Evolutionary conservation across 2,888 invertebrate genomes (phyloP), one percentile per base, ranked within the genome.

Genomic region (Drosophila limbata): DNA sequence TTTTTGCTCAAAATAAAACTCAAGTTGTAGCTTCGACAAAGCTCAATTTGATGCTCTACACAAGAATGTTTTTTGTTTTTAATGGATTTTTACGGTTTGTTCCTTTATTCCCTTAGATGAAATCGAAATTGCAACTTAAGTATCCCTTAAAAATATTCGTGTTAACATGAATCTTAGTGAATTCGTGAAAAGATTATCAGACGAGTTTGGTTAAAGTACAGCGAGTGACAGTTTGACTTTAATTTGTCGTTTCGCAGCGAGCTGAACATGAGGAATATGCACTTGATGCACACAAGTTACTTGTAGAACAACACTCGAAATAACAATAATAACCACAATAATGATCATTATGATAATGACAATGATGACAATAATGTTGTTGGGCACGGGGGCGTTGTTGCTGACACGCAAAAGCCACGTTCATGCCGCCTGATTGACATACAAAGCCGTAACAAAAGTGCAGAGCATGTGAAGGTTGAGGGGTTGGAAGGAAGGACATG

Each of bases 401-500:
- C 63, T 56, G 88, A 82, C 86, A 88, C 68, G 83, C 69, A 79
- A 76, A 85, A 81, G 73, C 83, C 81, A 77, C 67, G 65, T 69
- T 66, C 64, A 69, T 57, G 66, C 66, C 57, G 72, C 61, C 85
- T 88, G 84, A 86, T 83, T 88, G 88, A 81, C 86, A 88, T 48
- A 81, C 79, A 88, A 88, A 83, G 76, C 72, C 63, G 15, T 25
- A 8, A 6, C 21, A 21, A 40, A 56, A 74, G 45, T 65, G 44
- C 25, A n/a, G 28, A 42, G 5, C 37, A n/a, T 50, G 35, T 35
- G 31, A 25, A 13, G 40, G 21, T 10, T 4, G 15, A 11, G 3
- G 28, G 21, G 37, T n/a, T 25, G 35, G 21, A n/a, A 28, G 11
- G 35, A n/a, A 28, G 11, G 37, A 50, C 33, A 63, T 56, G 57